Base-by-base conservation (phyloP, 2,113 vertebrate species). In the Conger conger region DNA sequence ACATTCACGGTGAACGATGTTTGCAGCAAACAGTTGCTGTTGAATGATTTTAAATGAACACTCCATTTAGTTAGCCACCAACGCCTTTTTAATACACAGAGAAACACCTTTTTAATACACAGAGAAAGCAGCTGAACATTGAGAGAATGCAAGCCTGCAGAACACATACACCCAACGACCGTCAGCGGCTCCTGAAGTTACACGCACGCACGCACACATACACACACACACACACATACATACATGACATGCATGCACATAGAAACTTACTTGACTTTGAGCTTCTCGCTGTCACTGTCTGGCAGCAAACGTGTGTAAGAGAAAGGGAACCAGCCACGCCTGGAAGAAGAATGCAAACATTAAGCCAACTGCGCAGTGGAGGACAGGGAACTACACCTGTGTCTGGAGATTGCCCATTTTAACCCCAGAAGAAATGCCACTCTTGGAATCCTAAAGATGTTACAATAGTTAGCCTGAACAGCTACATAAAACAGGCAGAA, bases 271-370 rank as follows among this genome's bases (percentile, higher is more conserved):
- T 97, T 98, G 83, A 97, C 95, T 88, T 94, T 96, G 83, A 98
- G 92, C 88, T 97, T 94, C 88, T 97, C 96, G 11, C 92, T 93
- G 0, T 97, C 97, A 0, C 91, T 96, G 0, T 95, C 94, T 79
- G 99, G 97, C 53, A 99, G 93, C 82, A 99, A 96, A 8, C 98
- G 95, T 0, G 98, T 99, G 92, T 99, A 99, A 88, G 98, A 99
- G 94, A 99, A 99, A 0, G 98, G 98, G 90, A 99, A 99, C 98
- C 98, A 99, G 92, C 98, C 98, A 86, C 98, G 96, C 97, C 98
- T 99, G 85, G 13, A 76, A 84, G 81, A 83, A 0, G 23, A 76
- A 84, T 5, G 23, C 20, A 18, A 23, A 17, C 63, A 89, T 84
- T 76, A 82, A 83, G 8, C 50, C 15, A 76, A 53, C 17, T 27